Evolutionary conservation across 2,797 vertebrate species (phyloP).

Genomic region (Cossypha heuglini): DNA sequence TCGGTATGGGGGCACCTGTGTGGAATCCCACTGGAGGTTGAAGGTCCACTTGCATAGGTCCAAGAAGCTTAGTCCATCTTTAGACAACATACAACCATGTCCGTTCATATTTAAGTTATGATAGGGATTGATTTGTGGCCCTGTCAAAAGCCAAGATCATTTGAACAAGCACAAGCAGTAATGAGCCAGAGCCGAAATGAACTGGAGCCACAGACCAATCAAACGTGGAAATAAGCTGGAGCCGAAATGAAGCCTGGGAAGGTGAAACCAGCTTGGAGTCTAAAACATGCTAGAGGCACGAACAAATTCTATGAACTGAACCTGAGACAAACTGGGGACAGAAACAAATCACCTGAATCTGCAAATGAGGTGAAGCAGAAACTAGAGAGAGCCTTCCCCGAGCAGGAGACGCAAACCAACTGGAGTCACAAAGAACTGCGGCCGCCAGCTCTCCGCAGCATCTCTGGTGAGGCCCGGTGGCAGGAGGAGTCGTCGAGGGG

Average conservation of each 20-base stretch:
- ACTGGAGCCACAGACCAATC: background rate
- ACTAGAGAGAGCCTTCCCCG: background rate
- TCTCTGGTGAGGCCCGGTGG: background rate
- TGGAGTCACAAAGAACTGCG: background rate
- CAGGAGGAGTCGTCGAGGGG: background rate
- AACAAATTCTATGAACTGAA: background rate
- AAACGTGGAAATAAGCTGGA: background rate
- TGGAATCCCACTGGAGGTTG: fast-evolving
- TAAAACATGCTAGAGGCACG: background rate
- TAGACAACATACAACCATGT: background rate
- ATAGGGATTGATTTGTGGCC: background rate
- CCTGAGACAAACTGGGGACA: background rate
- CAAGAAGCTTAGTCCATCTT: background rate
- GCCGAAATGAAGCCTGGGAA: fast-evolving
- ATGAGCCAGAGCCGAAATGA: background rate
- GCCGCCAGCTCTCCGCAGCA: background rate
- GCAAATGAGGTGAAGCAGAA: background rate
- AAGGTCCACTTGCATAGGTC: background rate
- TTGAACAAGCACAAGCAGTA: background rate
- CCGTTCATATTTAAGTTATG: background rate
- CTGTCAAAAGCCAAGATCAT: background rate
- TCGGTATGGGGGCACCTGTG: background rate
- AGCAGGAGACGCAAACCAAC: background rate
- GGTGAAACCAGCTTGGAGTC: background rate
- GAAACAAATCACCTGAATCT: background rate